These are phyloP conservation scores for Tarsius wallacei DNA, from an alignment of 2,797 vertebrate genomes.

Conservation along the genomic window DNA sequence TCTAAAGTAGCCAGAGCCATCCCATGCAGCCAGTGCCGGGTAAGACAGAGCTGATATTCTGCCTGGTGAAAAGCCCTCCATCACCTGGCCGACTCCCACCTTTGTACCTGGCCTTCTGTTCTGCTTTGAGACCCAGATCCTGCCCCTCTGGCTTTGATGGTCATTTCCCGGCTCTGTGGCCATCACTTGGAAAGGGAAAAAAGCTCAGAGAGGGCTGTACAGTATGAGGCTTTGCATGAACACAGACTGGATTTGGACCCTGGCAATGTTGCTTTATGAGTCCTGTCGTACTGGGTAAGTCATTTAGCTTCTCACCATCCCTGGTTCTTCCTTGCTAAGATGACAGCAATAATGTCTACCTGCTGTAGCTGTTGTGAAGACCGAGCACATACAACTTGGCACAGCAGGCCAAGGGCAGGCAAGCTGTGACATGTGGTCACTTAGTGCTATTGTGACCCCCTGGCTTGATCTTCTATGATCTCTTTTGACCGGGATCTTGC, in stretches of 20 bases:
- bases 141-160: background rate
- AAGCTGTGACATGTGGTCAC: background rate
- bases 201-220: background rate
- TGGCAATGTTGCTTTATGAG: background rate
- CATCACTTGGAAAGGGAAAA: background rate
- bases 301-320: background rate
- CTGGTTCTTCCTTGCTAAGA: background rate
- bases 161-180: background rate
- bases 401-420: fast-evolving
- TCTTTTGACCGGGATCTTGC: background rate
- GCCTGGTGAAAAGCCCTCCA: fast-evolving
- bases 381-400: fast-evolving
- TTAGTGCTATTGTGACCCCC: no score
- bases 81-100: background rate
- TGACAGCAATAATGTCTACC: background rate
- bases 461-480: background rate
- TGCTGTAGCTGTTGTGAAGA: background rate
- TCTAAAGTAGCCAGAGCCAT: background rate
- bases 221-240: background rate
- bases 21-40: background rate
- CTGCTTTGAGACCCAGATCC: background rate
- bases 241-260: background rate
- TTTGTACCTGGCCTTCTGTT: background rate
- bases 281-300: background rate
- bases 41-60: background rate